Base-by-base conservation (phyloP, 2,888 invertebrate species). In the Deroplatys truncata region DNA sequence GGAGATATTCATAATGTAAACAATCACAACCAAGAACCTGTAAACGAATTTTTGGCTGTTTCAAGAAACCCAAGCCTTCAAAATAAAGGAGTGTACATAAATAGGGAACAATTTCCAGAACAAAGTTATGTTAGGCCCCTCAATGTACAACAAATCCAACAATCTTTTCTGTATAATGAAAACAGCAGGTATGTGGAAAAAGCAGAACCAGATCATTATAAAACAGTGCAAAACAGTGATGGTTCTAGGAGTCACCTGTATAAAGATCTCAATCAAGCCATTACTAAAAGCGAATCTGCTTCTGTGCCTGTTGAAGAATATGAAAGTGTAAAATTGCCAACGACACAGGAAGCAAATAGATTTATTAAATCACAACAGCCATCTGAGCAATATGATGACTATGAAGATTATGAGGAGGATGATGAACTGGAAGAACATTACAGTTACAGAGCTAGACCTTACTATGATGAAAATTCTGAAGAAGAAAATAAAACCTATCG, bases 331-430 rank as follows among this genome's bases (percentile, higher is more conserved):
- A 84, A 84, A 49, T 86, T 56, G 5, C 88, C 85, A 56, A 25
- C 28, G 15, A 85, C 28, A 85, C 89, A 85, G 31, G 88, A 49
- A 88, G 28, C 43, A 49, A 49, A 16, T 28, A 84, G 88, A 20
- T 25, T 25, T 72, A 49, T 20, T 20, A 84, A 72, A 84, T 31
- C 89, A 28, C 87, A 49, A 72, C 86, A 85, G 9, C 29, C 56
- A 29, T 28, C 43, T 72, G 43, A 84, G 10, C 72, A 92, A 43
- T 92, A 92, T 89, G 92, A 92, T 43, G 92, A 92, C 13, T 92
- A 93, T 88, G 92, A 93, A 83, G 92, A 93, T 87, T 93, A 94
- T 90, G 93, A 93, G 86, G 92, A 93, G 49, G 56, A 72, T 16
- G 92, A 92, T 72, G 93, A 92, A 88, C 92, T 92, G 85, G 92